Evolutionary conservation across 2,113 vertebrate species (phyloP), one percentile per base, ranked within the genome.

Genomic region (Colistium nudipinnis): DNA sequence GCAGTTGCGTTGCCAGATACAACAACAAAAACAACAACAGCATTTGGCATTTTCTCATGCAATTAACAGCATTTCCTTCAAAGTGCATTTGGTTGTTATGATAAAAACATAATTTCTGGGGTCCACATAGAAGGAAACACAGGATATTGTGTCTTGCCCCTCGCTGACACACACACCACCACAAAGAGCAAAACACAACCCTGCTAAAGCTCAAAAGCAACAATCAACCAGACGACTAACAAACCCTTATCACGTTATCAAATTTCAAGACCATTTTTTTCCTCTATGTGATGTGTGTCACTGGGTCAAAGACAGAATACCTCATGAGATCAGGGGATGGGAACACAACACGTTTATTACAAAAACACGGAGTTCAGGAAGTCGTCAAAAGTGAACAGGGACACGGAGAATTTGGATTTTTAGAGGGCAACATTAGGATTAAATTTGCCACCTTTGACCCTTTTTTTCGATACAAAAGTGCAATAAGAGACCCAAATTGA

Each of bases 281-380:
- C 10, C 4, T 47, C 49, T 71, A 71, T 54, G 63, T 71, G 74
- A 62, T 79, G 71, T 63, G 71, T 49, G 31, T 70, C 82, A 65
- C 52, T 49, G 65, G 79, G 80, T 66, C 39, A 35, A 76, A 82
- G 73, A 86, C 72, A 82, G 68, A 80, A 83, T 70, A 74, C 79
- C 57, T 59, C 62, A 47, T 7, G 16, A 62, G 51, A 67, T 55
- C 25, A 53, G 49, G 13, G 0, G 19, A 72, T 75, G 43, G 65
- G 74, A 79, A 78, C 48, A 35, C 38, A 67, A 62, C 12, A 56
- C 12, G 27, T 78, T 77, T 88, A 81, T 78, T 80, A 62, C 20
- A 84, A 80, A 79, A 80, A 41, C 12, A 47, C 62, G n/a, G 31
- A 9, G 52, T 67, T 70, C 66, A 74, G 78, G 70, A 81, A 57